Evolutionary conservation across 2,797 vertebrate genomes (phyloP).

Genomic region (Muraenolepis orangiensis): DNA sequence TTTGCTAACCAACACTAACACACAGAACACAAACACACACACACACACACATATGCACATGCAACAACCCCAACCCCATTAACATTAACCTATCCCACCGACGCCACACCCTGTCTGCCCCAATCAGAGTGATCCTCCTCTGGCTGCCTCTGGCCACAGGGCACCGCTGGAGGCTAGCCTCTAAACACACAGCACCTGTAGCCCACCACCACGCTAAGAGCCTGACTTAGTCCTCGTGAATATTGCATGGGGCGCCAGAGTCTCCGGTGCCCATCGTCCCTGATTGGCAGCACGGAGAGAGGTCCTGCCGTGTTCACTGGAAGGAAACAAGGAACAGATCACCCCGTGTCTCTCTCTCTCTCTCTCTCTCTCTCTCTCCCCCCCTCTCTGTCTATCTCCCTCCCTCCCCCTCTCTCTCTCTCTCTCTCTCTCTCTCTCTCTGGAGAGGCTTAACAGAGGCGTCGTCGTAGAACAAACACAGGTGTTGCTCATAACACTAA

Average conservation of each 20-base stretch:
- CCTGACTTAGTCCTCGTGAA: constrained; percentile 74
- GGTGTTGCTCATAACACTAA: background rate
- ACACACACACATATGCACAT: background rate
- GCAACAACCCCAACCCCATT: background rate
- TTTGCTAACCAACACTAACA: background rate
- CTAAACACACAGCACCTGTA: constrained; percentile 61
- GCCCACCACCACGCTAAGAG: constrained; percentile 60
- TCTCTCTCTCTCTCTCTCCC: too few relatives aligned
- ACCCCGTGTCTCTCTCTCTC: background rate
- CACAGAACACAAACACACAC: constrained; percentile 21
- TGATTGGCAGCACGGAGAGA: constrained; percentile 58
- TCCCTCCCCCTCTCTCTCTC: too few relatives aligned
- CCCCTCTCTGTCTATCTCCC: too few relatives aligned
- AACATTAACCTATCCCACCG: background rate
- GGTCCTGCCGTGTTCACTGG: constrained; percentile 45
- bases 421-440: background rate
- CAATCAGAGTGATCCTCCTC: constrained; percentile 52
- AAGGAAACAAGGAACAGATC: background rate
- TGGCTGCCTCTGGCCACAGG: constrained; percentile 43
- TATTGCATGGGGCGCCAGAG: constrained; percentile 68
- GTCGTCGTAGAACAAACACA: background rate
- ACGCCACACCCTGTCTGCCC: background rate
- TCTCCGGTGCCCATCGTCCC: constrained; percentile 61
- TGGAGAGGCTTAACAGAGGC: background rate
- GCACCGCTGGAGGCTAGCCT: constrained; percentile 48